Evolutionary conservation across 1,140 invertebrate species (phyloP).

Genomic region (Ceratitis capitata): DNA sequence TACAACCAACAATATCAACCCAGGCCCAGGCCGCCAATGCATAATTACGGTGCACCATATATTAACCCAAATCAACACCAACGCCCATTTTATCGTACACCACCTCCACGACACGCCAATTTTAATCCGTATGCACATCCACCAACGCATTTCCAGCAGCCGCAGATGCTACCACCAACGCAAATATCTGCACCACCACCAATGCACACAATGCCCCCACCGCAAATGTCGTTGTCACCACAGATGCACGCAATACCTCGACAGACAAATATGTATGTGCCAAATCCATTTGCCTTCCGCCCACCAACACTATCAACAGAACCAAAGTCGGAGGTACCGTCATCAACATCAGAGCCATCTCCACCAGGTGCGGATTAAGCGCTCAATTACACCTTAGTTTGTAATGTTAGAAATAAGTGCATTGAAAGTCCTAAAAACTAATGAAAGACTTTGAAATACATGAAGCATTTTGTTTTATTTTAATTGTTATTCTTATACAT

Average conservation of each 20-base stretch:
- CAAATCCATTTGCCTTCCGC: conserved; percentile 29
- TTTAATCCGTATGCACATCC: not conserved
- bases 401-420: no score
- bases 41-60: not conserved
- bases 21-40: conserved; percentile 43
- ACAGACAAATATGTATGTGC: not conserved
- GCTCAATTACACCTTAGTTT: not conserved
- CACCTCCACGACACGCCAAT: conserved; percentile 28
- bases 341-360: not conserved
- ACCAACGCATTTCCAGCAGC: not conserved
- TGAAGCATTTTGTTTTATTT: not conserved
- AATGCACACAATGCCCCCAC: conserved; percentile 11
- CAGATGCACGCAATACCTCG: conserved; percentile 13
- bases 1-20: conserved; percentile 51
- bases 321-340: not conserved
- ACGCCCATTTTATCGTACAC: not conserved
- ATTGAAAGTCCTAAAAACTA: not conserved
- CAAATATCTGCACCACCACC: conserved; percentile 12
- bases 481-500: not conserved
- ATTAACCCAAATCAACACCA: not conserved
- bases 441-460: not conserved
- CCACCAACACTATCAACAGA: not conserved
- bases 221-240: not conserved
- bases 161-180: not conserved
- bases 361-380: conserved; percentile 40